These are phyloP conservation scores for Aphodius sticticus DNA, from an alignment of 2,888 invertebrate genomes.

Conservation along the genomic window DNA sequence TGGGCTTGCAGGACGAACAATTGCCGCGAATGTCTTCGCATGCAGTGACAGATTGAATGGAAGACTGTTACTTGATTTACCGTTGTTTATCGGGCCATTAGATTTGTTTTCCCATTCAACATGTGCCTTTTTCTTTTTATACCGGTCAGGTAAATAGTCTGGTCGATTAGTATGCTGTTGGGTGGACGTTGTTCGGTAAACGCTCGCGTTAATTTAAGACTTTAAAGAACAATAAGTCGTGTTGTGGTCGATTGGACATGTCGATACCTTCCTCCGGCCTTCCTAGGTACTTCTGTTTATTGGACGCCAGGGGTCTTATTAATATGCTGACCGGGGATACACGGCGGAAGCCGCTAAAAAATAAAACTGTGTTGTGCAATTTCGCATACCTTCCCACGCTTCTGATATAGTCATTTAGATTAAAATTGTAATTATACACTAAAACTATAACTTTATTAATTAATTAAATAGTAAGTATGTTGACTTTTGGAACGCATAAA, in stretches of 20 bases:
- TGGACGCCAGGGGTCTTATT: background rate
- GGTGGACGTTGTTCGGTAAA: background rate
- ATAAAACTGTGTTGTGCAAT: background rate
- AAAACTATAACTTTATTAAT: background rate
- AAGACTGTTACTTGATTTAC: background rate
- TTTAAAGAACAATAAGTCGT: conserved; percentile 4
- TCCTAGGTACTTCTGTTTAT: background rate
- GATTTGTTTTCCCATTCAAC: background rate
- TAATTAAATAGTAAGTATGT: no score
- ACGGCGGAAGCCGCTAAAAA: background rate
- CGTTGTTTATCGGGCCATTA: background rate
- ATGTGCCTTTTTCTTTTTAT: background rate
- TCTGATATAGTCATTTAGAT: background rate
- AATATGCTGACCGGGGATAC: background rate
- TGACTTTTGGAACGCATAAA: no score
- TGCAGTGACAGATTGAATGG: background rate
- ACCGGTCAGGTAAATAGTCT: background rate
- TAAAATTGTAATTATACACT: background rate
- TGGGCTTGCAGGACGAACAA: no score
- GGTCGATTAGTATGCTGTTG: background rate
- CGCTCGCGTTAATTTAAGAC: background rate
- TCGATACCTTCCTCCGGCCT: background rate
- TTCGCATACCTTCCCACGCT: background rate
- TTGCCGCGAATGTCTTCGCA: background rate
- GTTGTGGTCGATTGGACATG: background rate